Evolutionary conservation across 2,113 vertebrate species (phyloP).

Genomic region (Eurypyga helias): DNA sequence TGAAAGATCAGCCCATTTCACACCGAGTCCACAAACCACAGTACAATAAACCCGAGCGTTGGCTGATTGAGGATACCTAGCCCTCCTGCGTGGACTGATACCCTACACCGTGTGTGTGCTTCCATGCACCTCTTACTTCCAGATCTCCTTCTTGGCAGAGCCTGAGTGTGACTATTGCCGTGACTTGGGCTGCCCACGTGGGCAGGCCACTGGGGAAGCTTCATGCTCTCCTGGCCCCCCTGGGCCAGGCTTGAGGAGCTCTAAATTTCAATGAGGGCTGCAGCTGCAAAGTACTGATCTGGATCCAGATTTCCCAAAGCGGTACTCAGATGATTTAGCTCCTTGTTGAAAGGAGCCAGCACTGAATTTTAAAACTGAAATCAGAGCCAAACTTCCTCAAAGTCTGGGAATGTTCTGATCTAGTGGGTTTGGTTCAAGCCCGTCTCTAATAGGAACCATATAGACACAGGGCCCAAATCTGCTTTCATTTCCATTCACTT

Average conservation of each 20-base stretch:
- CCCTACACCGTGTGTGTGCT: not conserved
- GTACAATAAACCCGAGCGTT: not conserved
- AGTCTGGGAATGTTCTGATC: constrained; percentile 70
- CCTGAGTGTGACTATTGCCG: rapidly evolving
- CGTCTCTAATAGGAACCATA: constrained; percentile 45
- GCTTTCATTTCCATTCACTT: constrained; percentile 43
- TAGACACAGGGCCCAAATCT: constrained; percentile 13
- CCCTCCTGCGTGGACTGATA: not conserved
- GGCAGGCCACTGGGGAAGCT: not conserved
- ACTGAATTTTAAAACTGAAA: constrained; percentile 59
- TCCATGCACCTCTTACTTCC: not conserved
- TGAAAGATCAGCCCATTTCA: not conserved
- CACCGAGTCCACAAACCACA: not conserved
- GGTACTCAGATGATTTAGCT: constrained; percentile 53
- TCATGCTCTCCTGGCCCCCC: not conserved
- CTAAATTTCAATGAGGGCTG: constrained; percentile 1
- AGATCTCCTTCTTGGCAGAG: not conserved
- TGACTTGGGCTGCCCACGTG: not conserved
- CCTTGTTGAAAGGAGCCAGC: constrained; percentile 40
- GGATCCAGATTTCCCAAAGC: constrained; percentile 63
- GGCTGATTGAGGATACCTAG: not conserved
- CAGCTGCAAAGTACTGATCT: constrained; percentile 38
- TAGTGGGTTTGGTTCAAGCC: constrained; percentile 49
- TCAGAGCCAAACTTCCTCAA: constrained; percentile 70
- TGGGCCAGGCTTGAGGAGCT: not conserved